Percentiles rank a stretch among this genome's conserved stretches.
phyloP scores from a whole-genome alignment of 2,797 vertebrate genomes.

The Aplochiton taeniatus region DNA sequence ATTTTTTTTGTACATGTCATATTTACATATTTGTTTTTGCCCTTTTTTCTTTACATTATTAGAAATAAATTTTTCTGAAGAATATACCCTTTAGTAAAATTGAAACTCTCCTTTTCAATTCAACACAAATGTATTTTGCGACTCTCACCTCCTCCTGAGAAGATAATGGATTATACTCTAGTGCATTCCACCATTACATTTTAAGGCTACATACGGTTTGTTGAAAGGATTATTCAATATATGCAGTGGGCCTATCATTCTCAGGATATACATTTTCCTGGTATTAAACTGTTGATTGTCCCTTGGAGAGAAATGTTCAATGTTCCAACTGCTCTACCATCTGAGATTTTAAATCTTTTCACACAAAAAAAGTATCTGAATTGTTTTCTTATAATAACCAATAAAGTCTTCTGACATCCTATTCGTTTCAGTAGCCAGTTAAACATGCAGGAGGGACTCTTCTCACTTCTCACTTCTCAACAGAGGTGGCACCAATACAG shows the following conservation, averaged over 20 bases:
- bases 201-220: conserved; percentile 69
- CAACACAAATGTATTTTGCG: conserved; percentile 76
- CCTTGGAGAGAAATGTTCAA: conserved; percentile 41
- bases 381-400: conserved; percentile 55
- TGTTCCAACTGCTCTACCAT: conserved; percentile 29
- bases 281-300: conserved; percentile 60
- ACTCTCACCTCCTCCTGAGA: conserved; percentile 70
- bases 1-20: conserved; percentile 74
- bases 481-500: conserved; percentile 39
- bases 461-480: conserved; percentile 38
- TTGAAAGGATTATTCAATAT: conserved; percentile 46
- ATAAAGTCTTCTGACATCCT: conserved; percentile 63
- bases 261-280: conserved; percentile 42
- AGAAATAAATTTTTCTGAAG: conserved; percentile 60
- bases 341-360: conserved; percentile 14
- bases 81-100: conserved; percentile 68
- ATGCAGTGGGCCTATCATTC: conserved; percentile 49
- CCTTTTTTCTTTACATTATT: conserved; percentile 76
- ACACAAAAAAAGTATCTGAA: conserved; percentile 49
- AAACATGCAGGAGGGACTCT: conserved; percentile 51
- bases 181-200: conserved; percentile 73
- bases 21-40: conserved; percentile 75
- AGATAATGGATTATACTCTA: conserved; percentile 71
- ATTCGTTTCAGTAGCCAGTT: conserved; percentile 65
- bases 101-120: conserved; percentile 52